phyloP scores from a whole-genome alignment of 2,888 invertebrate species.

The Stenolophus ochropezus region DNA sequence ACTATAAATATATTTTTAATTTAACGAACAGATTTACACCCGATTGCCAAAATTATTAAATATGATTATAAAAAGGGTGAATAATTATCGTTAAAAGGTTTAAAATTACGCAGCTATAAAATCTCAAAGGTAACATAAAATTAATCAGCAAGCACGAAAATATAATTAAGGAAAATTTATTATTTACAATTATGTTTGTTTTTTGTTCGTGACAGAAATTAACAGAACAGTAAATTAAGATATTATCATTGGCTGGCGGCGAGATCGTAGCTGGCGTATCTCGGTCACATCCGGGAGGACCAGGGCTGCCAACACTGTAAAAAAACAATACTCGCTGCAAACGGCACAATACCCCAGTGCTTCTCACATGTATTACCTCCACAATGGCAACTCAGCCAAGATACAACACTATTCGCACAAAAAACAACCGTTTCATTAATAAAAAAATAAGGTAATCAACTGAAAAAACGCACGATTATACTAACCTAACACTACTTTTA shows the following conservation, averaged over 20 bases:
- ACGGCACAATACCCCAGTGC: not conserved
- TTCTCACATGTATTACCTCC: constrained; percentile 24
- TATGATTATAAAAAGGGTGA: not conserved
- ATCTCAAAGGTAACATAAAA: constrained; percentile 47
- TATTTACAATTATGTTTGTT: constrained; percentile 49
- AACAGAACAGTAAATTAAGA: constrained; percentile 53
- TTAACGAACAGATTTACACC: too few species aligned
- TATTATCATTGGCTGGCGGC: constrained; percentile 44
- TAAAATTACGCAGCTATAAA: constrained; percentile 25
- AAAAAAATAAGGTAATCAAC: not conserved
- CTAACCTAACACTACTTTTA: too few species aligned
- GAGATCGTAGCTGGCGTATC: not conserved
- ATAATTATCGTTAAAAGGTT: constrained; percentile 19
- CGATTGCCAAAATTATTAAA: not conserved
- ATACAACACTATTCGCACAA: constrained; percentile 5
- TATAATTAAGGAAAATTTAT: constrained; percentile 51
- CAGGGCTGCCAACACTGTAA: constrained; percentile 20
- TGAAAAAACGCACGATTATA: not conserved
- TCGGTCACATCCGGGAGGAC: constrained; percentile 26
- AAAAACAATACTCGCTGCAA: constrained; percentile 20
- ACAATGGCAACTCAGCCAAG: not conserved
- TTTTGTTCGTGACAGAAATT: constrained; percentile 48
- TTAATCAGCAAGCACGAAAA: constrained; percentile 48
- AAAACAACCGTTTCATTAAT: not conserved
- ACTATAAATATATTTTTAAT: too few species aligned